Base-by-base conservation (phyloP, 2,797 vertebrate species). In the Parambassis ranga region DNA sequence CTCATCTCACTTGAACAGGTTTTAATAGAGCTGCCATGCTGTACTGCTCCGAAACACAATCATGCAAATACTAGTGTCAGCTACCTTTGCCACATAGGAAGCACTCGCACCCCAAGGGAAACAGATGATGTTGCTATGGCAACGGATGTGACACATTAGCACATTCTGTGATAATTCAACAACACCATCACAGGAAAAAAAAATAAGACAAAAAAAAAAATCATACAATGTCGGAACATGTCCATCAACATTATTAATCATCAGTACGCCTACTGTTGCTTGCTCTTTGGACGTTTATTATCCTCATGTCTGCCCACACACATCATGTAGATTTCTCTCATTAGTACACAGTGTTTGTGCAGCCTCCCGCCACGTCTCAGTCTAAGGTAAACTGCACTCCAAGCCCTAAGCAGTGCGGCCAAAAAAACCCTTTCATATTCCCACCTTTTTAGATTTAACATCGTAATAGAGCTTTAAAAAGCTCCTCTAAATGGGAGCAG, bases 171-270 rank as follows among this genome's bases (percentile, higher is more conserved):
- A 50, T 38, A 30, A 55, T 28, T 1, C 6, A 56, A 61, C 56
- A 58, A n/a, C 39, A 44, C 1, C 47, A 46, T 6, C 16, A 44
- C 37, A 35, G 18, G 13, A 39, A 26, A 30, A 28, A 43, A 4
- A 44, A 53, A 31, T 8, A 14, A 2, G 10, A 39, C 39, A 22
- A 27, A 60, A 33, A 33, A 1, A 38, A 22, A 33, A 49, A 47
- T 6, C 27, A 36, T 22, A 79, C 74, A 75, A 61, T 65, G 49
- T 47, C 22, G 10, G 62, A 73, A 60, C 58, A 58, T 61, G 77
- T 82, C 77, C 67, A 79, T 85, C 80, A 82, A 58, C 43, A 67
- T 68, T 72, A 80, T 85, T 82, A 82, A 79, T 87, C 74, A 80
- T 75, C 75, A 71, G 58, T 27, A 67, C 50, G 47, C 74, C 68